These are phyloP conservation scores for Polymixis flavicincta DNA, from an alignment of 2,888 invertebrate species.

Conservation along the genomic window DNA sequence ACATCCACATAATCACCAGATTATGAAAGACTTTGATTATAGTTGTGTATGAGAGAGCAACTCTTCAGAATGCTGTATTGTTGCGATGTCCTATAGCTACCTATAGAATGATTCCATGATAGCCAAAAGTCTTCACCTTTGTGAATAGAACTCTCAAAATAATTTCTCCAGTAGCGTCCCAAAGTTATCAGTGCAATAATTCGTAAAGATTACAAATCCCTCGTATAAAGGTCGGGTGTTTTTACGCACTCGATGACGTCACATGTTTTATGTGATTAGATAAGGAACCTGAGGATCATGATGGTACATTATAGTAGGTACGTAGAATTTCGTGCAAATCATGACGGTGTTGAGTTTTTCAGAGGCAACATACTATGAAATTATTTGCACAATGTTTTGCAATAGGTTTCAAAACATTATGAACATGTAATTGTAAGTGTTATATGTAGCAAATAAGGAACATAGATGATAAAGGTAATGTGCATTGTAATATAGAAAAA, in stretches of 20 bases:
- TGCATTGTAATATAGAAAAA: constrained; percentile 21
- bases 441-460: constrained; percentile 27
- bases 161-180: constrained; percentile 48
- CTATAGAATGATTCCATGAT: neutral
- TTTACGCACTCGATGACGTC: constrained; percentile 59
- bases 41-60: neutral
- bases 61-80: neutral
- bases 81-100: neutral
- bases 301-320: constrained; percentile 38
- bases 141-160: constrained; percentile 41
- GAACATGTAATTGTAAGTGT: neutral
- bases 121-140: constrained; percentile 11
- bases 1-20: no score
- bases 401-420: constrained; percentile 5
- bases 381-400: constrained; percentile 32
- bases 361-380: constrained; percentile 10
- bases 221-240: constrained; percentile 51
- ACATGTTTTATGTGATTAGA: constrained; percentile 65
- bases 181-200: constrained; percentile 67
- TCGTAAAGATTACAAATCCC: constrained; percentile 66
- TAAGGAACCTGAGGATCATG: constrained; percentile 51
- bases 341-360: constrained; percentile 21
- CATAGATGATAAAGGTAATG: neutral
- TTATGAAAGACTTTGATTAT: no score
- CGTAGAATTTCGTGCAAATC: constrained; percentile 34